These are phyloP conservation scores for Patella ulyssiponensis DNA, from an alignment of 2,888 invertebrate species.

Conservation along the genomic window DNA sequence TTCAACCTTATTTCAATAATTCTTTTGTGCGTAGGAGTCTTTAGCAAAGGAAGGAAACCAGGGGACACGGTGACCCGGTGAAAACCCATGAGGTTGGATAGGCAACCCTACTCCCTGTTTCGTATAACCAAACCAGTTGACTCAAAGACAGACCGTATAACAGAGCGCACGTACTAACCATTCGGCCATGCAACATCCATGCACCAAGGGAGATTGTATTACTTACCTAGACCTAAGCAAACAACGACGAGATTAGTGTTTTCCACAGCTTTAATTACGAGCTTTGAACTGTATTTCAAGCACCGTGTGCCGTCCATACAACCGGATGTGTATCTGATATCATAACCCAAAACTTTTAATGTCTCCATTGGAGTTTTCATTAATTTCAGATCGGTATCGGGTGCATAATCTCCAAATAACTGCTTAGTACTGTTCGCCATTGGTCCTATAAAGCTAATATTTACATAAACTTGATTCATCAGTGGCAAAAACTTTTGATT, in stretches of 20 bases:
- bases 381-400: constrained; percentile 46
- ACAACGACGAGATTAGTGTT: constrained; percentile 56
- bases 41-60: too few relatives aligned
- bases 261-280: constrained; percentile 46
- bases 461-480: not conserved
- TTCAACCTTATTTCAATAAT: too few relatives aligned
- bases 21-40: too few relatives aligned
- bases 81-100: too few relatives aligned
- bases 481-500: constrained; percentile 43
- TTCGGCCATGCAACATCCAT: too few relatives aligned
- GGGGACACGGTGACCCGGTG: too few relatives aligned
- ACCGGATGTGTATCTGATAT: constrained; percentile 50
- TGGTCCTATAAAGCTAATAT: constrained; percentile 59
- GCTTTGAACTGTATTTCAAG: constrained; percentile 42
- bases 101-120: too few relatives aligned
- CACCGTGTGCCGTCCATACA: constrained; percentile 52
- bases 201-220: not conserved
- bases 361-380: constrained; percentile 53
- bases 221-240: constrained; percentile 63
- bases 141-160: too few relatives aligned
- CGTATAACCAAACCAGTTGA: too few relatives aligned
- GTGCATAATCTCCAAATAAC: constrained; percentile 63
- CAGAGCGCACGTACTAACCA: too few relatives aligned
- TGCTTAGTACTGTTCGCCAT: constrained; percentile 60
- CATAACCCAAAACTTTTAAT: constrained; percentile 43